A percentile compares a stretch with the other conserved stretches of the same genome.
These are phyloP conservation scores for Acronicta psi DNA, from an alignment of 2,888 invertebrate genomes.

Conservation along the genomic window DNA sequence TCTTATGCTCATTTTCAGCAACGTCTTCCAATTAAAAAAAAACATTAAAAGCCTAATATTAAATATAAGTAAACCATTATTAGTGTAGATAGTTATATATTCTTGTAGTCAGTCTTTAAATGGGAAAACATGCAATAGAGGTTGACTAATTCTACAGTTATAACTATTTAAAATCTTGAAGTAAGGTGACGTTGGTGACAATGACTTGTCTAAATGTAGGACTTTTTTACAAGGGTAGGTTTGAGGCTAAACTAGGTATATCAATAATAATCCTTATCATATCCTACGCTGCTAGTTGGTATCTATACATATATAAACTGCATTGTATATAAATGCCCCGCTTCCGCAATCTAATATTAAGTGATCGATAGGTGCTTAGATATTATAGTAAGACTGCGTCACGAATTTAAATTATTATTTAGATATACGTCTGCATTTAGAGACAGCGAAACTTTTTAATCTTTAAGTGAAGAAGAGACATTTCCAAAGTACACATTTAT, in stretches of 20 bases:
- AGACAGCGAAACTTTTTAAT: slow-evolving; percentile 22
- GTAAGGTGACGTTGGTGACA: no score
- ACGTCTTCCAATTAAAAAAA: no score
- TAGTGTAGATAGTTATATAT: no score
- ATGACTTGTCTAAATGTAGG: no score
- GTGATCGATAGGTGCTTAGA: slow-evolving; percentile 81
- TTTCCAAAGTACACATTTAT: slow-evolving; percentile 3
- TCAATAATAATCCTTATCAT: slow-evolving; percentile 16
- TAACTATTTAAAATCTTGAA: no score
- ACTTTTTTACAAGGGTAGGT: background rate
- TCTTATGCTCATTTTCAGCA: no score
- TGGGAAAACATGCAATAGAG: no score
- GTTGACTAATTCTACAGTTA: no score
- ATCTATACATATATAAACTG: slow-evolving; percentile 34
- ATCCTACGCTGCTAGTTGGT: slow-evolving; percentile 29
- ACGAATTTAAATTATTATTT: slow-evolving; percentile 84
- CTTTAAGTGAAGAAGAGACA: slow-evolving; percentile 8
- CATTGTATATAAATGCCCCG: slow-evolving; percentile 60
- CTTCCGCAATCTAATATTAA: slow-evolving; percentile 57
- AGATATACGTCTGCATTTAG: slow-evolving; percentile 52
- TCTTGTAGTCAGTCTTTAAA: no score
- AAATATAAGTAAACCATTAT: no score
- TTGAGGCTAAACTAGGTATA: slow-evolving; percentile 20
- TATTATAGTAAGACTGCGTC: slow-evolving; percentile 82
- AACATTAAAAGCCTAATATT: no score